Base-by-base conservation (phyloP, 2,797 vertebrate species). In the Crypturellus tataupa region DNA sequence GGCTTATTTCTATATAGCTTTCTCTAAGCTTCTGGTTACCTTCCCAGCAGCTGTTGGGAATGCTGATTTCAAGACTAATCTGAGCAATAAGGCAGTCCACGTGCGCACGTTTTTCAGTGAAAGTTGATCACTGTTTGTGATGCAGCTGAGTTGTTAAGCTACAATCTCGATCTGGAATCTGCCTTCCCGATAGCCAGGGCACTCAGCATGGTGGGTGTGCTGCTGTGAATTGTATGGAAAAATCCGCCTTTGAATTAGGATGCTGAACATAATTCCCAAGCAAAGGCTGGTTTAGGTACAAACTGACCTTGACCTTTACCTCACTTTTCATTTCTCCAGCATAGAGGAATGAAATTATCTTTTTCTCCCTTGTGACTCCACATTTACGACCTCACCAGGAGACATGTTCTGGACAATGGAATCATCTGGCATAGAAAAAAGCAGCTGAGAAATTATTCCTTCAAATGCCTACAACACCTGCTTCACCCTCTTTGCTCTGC, bases 401-500 rank as follows among this genome's bases (percentile, higher is more conserved):
- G 70, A 51, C 68, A 84, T 73, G 59, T n/a, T 21, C 73, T 76
- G 47, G 92, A 96, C 92, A 96, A 89, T 64, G 46, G 76, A 86
- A 85, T 96, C 82, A 82, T 89, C 80, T 96, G 96, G 91, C 94
- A 94, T 18, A 17, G 67, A 89, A 67, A 62, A 92, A 87, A 97
- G 72, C 90, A 96, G 91, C 85, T 89, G 93, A 96, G 95, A 96
- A 90, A 78, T 75, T 31, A 72, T 94, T 80, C 76, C 81, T 94
- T 80, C 67, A 82, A 73, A 87, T 80, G 35, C 80, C 84, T 72
- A 56, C 82, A 94, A 75, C 62, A 40, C 64, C 47, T 49, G 77
- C 87, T 96, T 97, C 85, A 80, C 92, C 58, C 40, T 47, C 15
- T 94, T 96, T 81, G 87, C 78, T 89, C 33, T 67, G 80, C 75